These are phyloP conservation scores for Myotis myotis DNA, from an alignment of 2,797 vertebrate genomes.

Conservation along the genomic window DNA sequence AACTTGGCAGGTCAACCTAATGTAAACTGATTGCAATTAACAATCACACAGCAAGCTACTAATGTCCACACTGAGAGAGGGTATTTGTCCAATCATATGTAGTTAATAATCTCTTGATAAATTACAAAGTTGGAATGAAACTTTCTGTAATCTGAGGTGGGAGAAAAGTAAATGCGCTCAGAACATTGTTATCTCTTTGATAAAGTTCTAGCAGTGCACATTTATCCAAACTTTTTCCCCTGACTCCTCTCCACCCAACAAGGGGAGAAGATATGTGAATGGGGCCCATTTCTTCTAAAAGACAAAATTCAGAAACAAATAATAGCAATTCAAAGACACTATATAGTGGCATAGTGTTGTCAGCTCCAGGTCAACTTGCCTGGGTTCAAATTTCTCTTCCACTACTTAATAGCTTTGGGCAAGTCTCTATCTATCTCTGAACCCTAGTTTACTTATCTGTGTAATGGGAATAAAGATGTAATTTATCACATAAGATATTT, in stretches of 20 bases:
- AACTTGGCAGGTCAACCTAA: slow-evolving; percentile 76
- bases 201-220: background rate
- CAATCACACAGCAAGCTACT: slow-evolving; percentile 63
- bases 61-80: slow-evolving; percentile 54
- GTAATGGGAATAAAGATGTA: slow-evolving; percentile 13
- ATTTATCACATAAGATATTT: background rate
- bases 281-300: background rate
- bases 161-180: slow-evolving; percentile 51
- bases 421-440: background rate
- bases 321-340: background rate
- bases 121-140: slow-evolving; percentile 55
- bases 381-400: background rate
- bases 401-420: background rate
- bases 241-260: background rate
- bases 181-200: background rate
- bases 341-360: background rate
- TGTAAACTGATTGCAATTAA: slow-evolving; percentile 79
- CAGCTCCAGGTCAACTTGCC: background rate
- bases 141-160: slow-evolving; percentile 2
- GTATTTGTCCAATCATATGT: slow-evolving; percentile 57
- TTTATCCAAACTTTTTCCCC: background rate
- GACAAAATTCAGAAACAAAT: background rate
- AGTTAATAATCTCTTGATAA: slow-evolving; percentile 66
- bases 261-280: background rate
- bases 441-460: slow-evolving; percentile 15